phyloP scores from a whole-genome alignment of 2,888 invertebrate species.

The Geophilus truncorum region DNA sequence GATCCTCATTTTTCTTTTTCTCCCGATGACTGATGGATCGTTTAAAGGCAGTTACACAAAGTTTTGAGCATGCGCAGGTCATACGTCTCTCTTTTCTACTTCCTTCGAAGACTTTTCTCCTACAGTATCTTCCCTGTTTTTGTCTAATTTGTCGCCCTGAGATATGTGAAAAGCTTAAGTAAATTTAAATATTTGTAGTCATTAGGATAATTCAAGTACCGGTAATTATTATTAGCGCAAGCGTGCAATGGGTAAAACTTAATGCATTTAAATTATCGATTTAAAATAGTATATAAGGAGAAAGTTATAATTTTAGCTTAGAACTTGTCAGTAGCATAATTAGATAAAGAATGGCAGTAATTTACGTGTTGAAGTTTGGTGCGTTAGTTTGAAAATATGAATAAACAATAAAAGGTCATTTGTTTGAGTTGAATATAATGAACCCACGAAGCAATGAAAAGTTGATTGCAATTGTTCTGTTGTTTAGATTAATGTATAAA shows the following conservation, averaged over 20 bases:
- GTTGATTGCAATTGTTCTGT: no score
- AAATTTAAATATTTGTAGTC: not conserved
- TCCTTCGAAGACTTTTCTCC: no score
- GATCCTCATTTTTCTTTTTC: not conserved
- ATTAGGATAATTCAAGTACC: not conserved
- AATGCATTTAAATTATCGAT: not conserved
- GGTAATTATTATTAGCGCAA: not conserved
- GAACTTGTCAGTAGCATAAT: not conserved
- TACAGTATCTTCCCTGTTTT: no score
- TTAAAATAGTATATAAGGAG: not conserved
- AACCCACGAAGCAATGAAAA: no score
- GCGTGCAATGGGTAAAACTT: not conserved
- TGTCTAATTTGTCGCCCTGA: no score
- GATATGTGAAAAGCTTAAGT: no score
- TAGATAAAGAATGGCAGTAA: not conserved
- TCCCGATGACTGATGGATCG: not conserved
- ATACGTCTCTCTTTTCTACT: not conserved
- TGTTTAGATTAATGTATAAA: no score
- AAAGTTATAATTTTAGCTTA: not conserved
- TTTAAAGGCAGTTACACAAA: not conserved
- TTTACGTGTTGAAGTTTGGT: not conserved
- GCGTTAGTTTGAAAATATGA: not conserved
- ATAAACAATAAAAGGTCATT: not conserved
- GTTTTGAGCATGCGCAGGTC: not conserved
- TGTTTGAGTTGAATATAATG: no score